Percentiles rank a stretch among this genome's conserved stretches.
These are phyloP conservation scores for Amazona vittata DNA, from an alignment of 2,113 vertebrate species.

Conservation along the genomic window DNA sequence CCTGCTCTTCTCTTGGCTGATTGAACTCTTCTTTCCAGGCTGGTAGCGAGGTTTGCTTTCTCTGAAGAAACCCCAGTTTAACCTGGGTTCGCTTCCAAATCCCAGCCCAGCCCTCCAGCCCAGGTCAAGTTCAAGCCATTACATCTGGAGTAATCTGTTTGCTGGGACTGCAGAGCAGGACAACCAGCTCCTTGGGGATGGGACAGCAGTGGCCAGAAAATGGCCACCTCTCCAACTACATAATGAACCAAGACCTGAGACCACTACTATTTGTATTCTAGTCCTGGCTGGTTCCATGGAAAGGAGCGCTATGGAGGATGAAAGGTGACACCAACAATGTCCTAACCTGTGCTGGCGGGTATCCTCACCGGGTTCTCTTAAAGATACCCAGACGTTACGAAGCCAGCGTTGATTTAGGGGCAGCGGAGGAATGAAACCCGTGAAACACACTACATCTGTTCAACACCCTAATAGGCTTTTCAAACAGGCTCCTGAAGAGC, in stretches of 20 bases:
- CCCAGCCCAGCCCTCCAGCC: not conserved
- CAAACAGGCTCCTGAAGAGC: not conserved
- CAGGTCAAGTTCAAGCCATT: not conserved
- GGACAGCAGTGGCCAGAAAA: not conserved
- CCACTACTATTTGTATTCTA: not conserved
- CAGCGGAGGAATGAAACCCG: not conserved
- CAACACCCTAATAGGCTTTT: not conserved
- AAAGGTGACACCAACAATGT: not conserved
- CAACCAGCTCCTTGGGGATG: not conserved
- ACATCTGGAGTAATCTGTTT: not conserved
- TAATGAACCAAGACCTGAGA: not conserved
- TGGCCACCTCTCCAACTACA: not conserved
- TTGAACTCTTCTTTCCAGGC: not conserved
- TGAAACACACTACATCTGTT: not conserved
- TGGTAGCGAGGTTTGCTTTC: not conserved
- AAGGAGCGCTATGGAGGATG: not conserved
- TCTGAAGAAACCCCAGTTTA: not conserved
- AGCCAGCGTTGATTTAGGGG: not conserved
- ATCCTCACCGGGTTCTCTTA: not conserved
- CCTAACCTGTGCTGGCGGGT: not conserved
- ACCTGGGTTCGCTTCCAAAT: not conserved
- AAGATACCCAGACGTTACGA: not conserved
- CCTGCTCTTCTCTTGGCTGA: not conserved
- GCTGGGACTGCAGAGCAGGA: not conserved
- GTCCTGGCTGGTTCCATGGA: not conserved